Evolutionary conservation across 1,140 invertebrate genomes (phyloP).

Genomic region (Stenopsyche tienmushanensis): DNA sequence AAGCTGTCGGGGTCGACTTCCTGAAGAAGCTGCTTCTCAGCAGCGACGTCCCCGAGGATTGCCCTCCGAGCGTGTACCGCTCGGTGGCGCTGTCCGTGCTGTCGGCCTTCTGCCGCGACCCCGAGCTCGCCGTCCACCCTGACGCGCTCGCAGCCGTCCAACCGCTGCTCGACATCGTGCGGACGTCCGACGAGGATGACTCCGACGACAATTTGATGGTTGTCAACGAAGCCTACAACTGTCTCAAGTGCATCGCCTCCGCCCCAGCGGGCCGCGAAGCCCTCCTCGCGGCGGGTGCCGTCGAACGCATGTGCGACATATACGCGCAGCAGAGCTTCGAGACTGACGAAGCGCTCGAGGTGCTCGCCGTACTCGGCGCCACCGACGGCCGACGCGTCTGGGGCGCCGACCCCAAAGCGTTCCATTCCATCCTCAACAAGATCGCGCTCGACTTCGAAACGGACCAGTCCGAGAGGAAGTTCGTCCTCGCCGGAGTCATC

Average conservation of each 20-base stretch:
- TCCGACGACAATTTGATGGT: constrained; percentile 83
- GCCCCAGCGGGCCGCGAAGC: constrained; percentile 73
- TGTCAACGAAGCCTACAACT: constrained; percentile 85
- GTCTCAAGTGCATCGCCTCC: constrained; percentile 74
- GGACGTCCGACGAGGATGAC: constrained; percentile 75
- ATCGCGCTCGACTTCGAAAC: constrained; percentile 84
- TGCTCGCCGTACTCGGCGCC: constrained; percentile 71
- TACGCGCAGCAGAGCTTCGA: constrained; percentile 84
- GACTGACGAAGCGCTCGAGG: constrained; percentile 79
- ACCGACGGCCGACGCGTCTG: constrained; percentile 71
- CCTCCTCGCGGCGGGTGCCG: constrained; percentile 72
- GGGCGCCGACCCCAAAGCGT: constrained; percentile 70
- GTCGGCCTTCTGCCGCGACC: constrained; percentile 77
- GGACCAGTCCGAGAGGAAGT: constrained; percentile 84
- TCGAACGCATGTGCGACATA: constrained; percentile 79
- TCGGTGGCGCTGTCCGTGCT: constrained; percentile 84
- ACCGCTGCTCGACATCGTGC: constrained; percentile 78
- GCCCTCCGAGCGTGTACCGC: constrained; percentile 84
- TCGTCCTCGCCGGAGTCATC: constrained; percentile 77
- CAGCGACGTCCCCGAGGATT: constrained; percentile 74
- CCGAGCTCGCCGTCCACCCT: constrained; percentile 74
- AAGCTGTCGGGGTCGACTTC: constrained; percentile 85
- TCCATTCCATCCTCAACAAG: constrained; percentile 80
- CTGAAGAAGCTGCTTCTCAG: constrained; percentile 75
- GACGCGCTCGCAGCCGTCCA: constrained; percentile 80